phyloP scores from a whole-genome alignment of 2,888 invertebrate genomes.

The Deilephila porcellus region DNA sequence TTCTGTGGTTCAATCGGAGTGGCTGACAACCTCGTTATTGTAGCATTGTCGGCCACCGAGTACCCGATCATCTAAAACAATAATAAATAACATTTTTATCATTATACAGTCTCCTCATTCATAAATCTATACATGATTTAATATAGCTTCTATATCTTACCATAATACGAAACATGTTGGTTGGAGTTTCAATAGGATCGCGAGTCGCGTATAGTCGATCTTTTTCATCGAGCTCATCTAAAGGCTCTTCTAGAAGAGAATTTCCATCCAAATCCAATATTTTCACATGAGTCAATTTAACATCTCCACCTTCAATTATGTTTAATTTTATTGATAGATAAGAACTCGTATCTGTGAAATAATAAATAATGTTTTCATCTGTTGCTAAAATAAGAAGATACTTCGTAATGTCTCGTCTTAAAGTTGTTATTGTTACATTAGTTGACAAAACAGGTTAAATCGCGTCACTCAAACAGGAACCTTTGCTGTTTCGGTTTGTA shows the following conservation, averaged over 20 bases:
- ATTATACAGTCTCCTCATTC: too few species aligned
- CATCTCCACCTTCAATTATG: conserved; percentile 42
- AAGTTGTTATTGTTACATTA: too few species aligned
- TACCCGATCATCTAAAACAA: conserved; percentile 54
- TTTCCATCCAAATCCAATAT: conserved; percentile 51
- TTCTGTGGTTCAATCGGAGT: conserved; percentile 55
- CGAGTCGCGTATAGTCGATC: conserved; percentile 54
- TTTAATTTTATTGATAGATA: conserved; percentile 55
- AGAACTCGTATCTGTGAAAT: conserved; percentile 51
- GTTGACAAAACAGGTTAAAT: too few species aligned
- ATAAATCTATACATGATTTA: too few species aligned
- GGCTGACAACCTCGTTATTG: conserved; percentile 47
- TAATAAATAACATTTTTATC: not conserved
- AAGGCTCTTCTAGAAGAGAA: conserved; percentile 44
- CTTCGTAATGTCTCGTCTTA: too few species aligned
- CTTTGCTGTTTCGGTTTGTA: too few species aligned
- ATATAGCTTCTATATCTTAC: conserved; percentile 47
- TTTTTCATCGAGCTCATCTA: conserved; percentile 45
- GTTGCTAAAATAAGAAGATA: too few species aligned
- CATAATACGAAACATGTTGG: conserved; percentile 53
- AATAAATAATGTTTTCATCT: conserved; percentile 2
- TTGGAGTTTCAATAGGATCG: conserved; percentile 49
- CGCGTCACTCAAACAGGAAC: too few species aligned
- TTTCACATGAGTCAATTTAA: conserved; percentile 47
- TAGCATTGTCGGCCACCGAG: conserved; percentile 39